Percentiles rank a stretch among this genome's conserved stretches.
These are phyloP conservation scores for Tolypeutes matacus DNA, from an alignment of 2,797 vertebrate genomes.

Conservation along the genomic window DNA sequence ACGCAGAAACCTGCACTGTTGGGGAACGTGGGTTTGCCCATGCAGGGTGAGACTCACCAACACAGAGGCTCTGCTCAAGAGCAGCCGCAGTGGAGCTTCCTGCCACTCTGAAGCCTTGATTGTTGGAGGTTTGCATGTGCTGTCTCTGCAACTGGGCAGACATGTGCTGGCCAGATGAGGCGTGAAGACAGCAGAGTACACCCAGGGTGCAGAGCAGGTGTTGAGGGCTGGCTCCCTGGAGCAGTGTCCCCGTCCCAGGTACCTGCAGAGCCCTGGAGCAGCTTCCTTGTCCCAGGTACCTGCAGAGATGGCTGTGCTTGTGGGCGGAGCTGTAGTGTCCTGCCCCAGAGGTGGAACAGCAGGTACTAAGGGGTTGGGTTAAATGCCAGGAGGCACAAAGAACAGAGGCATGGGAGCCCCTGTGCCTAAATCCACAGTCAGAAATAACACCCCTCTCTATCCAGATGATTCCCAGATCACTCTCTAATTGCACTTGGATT, in stretches of 20 bases:
- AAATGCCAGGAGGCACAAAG: background rate
- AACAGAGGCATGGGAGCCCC: background rate
- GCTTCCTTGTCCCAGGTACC: fast-evolving
- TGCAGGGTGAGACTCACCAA: fast-evolving
- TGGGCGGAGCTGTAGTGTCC: background rate
- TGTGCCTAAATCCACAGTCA: background rate
- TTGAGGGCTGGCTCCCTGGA: fast-evolving
- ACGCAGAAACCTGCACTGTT: background rate
- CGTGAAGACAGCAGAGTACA: fast-evolving
- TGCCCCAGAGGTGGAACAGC: background rate
- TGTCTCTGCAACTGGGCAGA: background rate
- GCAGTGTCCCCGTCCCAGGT: fast-evolving
- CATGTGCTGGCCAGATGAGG: background rate
- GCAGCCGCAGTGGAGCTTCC: background rate
- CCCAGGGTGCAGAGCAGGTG: background rate
- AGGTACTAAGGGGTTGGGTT: background rate
- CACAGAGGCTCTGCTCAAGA: background rate
- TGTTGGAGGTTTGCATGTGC: background rate
- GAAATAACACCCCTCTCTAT: too few relatives aligned
- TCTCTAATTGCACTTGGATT: background rate
- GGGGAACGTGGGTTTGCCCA: background rate
- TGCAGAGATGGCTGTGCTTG: background rate
- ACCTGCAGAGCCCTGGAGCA: too few relatives aligned
- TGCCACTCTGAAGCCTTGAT: too few relatives aligned
- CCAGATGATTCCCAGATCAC: background rate